Evolutionary conservation across 2,888 invertebrate species (phyloP).

Genomic region (Acleris cristana): DNA sequence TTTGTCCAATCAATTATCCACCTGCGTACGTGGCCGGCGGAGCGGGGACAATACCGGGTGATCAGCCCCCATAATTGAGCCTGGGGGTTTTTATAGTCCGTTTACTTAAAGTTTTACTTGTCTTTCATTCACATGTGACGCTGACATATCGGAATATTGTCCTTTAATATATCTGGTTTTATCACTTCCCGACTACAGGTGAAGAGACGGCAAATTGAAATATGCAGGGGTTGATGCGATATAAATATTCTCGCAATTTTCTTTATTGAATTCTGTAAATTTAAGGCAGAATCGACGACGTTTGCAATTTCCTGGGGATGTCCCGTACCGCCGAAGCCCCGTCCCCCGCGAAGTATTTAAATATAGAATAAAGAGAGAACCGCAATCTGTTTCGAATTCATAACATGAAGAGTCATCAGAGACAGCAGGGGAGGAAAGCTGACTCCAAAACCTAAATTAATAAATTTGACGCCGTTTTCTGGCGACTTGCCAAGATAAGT

Average conservation of each 20-base stretch:
- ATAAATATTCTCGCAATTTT: conserved; percentile 35
- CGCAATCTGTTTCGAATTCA: conserved; percentile 5
- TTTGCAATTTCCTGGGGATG: conserved; percentile 36
- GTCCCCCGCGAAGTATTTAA: conserved; percentile 10
- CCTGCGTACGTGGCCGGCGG: conserved; percentile 51
- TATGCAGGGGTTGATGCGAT: conserved; percentile 29
- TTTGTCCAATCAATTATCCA: conserved; percentile 80
- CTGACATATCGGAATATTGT: conserved; percentile 18
- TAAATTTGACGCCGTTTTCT: conserved; percentile 5
- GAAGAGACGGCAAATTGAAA: conserved; percentile 26
- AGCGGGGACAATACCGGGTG: conserved; percentile 51
- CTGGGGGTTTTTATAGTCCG: conserved; percentile 37
- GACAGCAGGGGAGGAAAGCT: not conserved
- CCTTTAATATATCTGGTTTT: conserved; percentile 28
- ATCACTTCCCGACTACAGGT: conserved; percentile 15
- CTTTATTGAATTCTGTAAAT: conserved; percentile 36
- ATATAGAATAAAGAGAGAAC: conserved; percentile 1
- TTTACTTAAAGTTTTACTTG: conserved; percentile 39
- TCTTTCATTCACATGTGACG: conserved; percentile 29
- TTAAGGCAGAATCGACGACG: conserved; percentile 33
- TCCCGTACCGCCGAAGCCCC: conserved; percentile 13
- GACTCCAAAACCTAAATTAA: conserved; percentile 11
- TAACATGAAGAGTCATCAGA: not conserved
- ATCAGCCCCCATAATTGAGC: conserved; percentile 46
- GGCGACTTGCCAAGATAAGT: not conserved